Evolutionary conservation across 2,888 invertebrate species (phyloP).

Genomic region (Tetragonisca angustula): DNA sequence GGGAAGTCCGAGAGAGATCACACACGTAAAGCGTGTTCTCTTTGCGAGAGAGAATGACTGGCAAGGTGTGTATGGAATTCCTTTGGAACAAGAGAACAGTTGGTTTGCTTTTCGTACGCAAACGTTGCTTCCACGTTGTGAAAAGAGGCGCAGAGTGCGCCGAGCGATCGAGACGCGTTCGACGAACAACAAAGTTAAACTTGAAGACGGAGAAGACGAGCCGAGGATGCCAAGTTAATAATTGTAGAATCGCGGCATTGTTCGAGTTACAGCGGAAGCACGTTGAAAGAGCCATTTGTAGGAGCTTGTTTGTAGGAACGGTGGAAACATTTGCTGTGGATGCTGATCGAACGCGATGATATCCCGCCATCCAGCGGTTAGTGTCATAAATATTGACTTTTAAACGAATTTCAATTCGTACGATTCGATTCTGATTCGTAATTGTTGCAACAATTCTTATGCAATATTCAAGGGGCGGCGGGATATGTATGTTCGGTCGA

Average conservation of each 20-base stretch:
- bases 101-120: no score
- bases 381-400: not conserved
- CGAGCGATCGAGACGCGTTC: no score
- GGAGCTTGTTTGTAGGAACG: no score
- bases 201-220: no score
- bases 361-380: not conserved
- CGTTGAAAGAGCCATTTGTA: not conserved
- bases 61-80: not conserved
- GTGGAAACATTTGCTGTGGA: not conserved
- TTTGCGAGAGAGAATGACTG: not conserved
- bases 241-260: not conserved
- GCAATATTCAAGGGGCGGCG: not conserved
- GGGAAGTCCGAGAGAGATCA: slow-evolving; percentile 2
- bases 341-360: not conserved
- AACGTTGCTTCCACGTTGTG: no score
- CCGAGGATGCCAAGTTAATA: not conserved
- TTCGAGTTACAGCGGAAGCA: not conserved
- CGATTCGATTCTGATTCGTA: not conserved
- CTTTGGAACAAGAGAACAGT: not conserved
- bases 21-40: not conserved
- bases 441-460: not conserved
- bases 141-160: no score
- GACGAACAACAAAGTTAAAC: no score
- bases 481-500: not conserved
- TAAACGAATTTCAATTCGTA: not conserved